Evolutionary conservation across 2,888 invertebrate species (phyloP).

Genomic region (Synanthedon vespiformis): DNA sequence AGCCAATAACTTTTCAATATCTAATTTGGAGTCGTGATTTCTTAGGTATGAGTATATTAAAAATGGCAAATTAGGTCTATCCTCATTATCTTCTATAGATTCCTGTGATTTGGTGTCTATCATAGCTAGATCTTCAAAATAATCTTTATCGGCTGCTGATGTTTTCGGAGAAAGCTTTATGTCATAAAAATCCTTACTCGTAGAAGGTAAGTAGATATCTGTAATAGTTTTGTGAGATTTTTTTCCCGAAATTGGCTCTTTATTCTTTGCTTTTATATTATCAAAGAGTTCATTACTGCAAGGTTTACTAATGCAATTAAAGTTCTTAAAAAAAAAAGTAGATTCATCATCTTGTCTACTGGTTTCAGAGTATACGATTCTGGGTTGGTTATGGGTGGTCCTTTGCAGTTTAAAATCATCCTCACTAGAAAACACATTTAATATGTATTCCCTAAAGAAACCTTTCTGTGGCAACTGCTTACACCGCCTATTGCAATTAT

Average conservation of each 20-base stretch:
- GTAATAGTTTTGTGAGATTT: constrained; percentile 16
- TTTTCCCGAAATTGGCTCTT: constrained; percentile 15
- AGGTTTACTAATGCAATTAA: constrained; percentile 24
- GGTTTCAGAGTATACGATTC: constrained; percentile 4
- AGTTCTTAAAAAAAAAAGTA: constrained; percentile 32
- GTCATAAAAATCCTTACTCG: constrained; percentile 21
- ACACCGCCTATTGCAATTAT: constrained; percentile 17
- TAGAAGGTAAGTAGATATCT: constrained; percentile 23
- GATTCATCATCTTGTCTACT: constrained; percentile 21
- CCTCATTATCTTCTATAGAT: constrained; percentile 13
- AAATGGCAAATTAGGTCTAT: constrained; percentile 24
- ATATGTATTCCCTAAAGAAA: constrained; percentile 23
- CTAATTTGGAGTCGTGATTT: constrained; percentile 22
- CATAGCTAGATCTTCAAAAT: constrained; percentile 29
- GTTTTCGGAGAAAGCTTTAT: constrained; percentile 5
- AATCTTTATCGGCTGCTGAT: constrained; percentile 17
- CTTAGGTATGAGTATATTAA: constrained; percentile 35
- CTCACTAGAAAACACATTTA: constrained; percentile 38
- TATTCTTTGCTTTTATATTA: constrained; percentile 13
- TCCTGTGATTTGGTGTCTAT: constrained; percentile 12
- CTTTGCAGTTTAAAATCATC: constrained; percentile 24
- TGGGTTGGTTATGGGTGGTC: constrained; percentile 12
- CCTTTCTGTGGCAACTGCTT: constrained; percentile 13
- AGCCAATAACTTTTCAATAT: constrained; percentile 20
- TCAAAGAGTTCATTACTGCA: constrained; percentile 28